phyloP scores from a whole-genome alignment of 2,888 invertebrate genomes.

The Heteropelma amictum region DNA sequence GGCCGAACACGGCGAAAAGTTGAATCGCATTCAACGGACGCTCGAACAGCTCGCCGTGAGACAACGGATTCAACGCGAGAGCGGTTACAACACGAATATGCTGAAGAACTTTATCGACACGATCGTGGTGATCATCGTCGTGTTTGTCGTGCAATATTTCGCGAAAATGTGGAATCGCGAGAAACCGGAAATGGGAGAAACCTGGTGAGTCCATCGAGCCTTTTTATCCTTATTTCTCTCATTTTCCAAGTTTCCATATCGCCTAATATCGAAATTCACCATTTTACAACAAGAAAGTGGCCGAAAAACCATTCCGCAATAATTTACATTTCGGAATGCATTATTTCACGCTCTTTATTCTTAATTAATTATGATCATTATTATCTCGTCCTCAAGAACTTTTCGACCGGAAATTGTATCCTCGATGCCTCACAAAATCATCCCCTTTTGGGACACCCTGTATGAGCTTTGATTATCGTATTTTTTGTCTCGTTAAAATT shows the following conservation, averaged over 20 bases:
- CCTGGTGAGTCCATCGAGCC: constrained; percentile 61
- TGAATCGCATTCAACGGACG: constrained; percentile 73
- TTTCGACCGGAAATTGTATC: too few relatives aligned
- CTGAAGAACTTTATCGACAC: constrained; percentile 71
- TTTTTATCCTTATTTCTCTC: not conserved
- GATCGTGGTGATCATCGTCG: constrained; percentile 70
- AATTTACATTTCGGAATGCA: too few relatives aligned
- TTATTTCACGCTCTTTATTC: too few relatives aligned
- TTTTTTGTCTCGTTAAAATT: too few relatives aligned
- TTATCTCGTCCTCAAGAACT: too few relatives aligned
- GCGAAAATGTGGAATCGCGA: constrained; percentile 67
- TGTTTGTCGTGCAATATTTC: constrained; percentile 72
- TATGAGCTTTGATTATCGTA: too few relatives aligned
- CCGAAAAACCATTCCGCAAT: too few relatives aligned
- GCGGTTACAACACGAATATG: constrained; percentile 67
- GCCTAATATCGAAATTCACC: too few relatives aligned
- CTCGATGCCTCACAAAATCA: too few relatives aligned
- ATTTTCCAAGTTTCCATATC: not conserved
- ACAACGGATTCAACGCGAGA: constrained; percentile 71
- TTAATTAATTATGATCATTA: too few relatives aligned
- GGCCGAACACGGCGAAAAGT: constrained; percentile 70
- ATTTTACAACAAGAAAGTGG: too few relatives aligned
- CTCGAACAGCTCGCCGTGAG: constrained; percentile 73
- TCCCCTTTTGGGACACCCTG: too few relatives aligned
- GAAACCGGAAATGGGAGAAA: constrained; percentile 62